Evolutionary conservation across 2,888 invertebrate species (phyloP).

Genomic region (Macrophya annulata): DNA sequence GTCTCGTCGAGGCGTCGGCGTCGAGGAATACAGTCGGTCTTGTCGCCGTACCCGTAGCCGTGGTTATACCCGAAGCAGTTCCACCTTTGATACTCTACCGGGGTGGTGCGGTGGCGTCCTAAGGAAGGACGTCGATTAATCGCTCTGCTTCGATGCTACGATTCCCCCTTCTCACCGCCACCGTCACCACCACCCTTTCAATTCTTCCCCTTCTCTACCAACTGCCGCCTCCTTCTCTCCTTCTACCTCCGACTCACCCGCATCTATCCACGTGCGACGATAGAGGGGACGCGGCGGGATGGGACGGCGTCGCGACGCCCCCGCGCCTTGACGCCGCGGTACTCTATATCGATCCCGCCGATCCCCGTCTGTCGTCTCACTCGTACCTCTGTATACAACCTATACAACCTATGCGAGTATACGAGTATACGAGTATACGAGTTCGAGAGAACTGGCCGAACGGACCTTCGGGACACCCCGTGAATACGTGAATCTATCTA

Average conservation of each 20-base stretch:
- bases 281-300: constrained; percentile 8
- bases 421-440: constrained; percentile 24
- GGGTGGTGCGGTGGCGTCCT: constrained; percentile 37
- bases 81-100: constrained; percentile 35
- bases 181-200: constrained; percentile 24
- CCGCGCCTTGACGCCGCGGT: constrained; percentile 49
- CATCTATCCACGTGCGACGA: constrained; percentile 45
- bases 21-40: constrained; percentile 32
- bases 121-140: constrained; percentile 53
- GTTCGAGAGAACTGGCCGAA: constrained; percentile 19
- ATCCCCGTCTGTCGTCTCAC: constrained; percentile 53
- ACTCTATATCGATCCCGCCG: constrained; percentile 55
- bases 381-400: constrained; percentile 18
- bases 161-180: constrained; percentile 50
- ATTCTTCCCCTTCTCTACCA: constrained; percentile 46
- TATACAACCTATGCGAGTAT: constrained; percentile 1
- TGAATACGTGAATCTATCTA: constrained; percentile 41
- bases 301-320: constrained; percentile 50
- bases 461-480: constrained; percentile 54
- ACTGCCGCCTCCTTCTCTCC: constrained; percentile 33
- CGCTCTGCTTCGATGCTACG: constrained; percentile 40
- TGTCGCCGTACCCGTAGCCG: constrained; percentile 28
- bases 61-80: constrained; percentile 15
- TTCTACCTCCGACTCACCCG: constrained; percentile 54
- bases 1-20: constrained; percentile 48